A percentile compares a stretch with the other conserved stretches of the same genome.
phyloP scores from a whole-genome alignment of 53 echinoderm and acorn worm genomes.

The Hippasteria phrygiana region DNA sequence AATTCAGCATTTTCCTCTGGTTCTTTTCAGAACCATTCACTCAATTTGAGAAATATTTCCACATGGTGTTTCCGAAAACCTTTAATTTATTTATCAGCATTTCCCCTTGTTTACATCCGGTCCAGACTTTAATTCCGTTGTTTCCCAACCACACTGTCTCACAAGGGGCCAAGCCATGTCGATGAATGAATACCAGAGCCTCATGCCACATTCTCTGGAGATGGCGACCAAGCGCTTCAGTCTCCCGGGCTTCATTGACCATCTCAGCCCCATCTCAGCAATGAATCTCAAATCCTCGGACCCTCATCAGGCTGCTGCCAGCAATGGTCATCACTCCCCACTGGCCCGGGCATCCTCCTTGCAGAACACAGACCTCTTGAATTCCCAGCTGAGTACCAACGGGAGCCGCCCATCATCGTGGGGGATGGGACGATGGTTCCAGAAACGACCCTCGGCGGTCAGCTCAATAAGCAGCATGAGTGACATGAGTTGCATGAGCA shows the following conservation, averaged over 20 bases:
- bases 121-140: neutral
- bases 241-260: conserved; percentile 73
- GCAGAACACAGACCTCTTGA: conserved; percentile 16
- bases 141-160: neutral
- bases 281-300: conserved; percentile 8
- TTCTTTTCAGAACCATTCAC: too few species aligned
- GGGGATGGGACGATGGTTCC: conserved; percentile 53
- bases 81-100: too few species aligned
- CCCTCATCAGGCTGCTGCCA: neutral
- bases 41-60: too few species aligned
- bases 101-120: too few species aligned
- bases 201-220: conserved; percentile 12
- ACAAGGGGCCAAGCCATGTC: conserved; percentile 70
- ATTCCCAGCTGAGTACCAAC: neutral
- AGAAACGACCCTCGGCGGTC: conserved; percentile 64
- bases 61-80: too few species aligned
- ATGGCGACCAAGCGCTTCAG: conserved; percentile 24
- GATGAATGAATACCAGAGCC: conserved; percentile 57
- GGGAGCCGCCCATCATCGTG: neutral
- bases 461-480: conserved; percentile 85
- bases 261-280: conserved; percentile 50
- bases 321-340: neutral
- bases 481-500: conserved; percentile 82
- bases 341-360: neutral
- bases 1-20: too few species aligned